Base-by-base conservation (phyloP, 2,888 invertebrate genomes). In the Ophion slaviceki region DNA sequence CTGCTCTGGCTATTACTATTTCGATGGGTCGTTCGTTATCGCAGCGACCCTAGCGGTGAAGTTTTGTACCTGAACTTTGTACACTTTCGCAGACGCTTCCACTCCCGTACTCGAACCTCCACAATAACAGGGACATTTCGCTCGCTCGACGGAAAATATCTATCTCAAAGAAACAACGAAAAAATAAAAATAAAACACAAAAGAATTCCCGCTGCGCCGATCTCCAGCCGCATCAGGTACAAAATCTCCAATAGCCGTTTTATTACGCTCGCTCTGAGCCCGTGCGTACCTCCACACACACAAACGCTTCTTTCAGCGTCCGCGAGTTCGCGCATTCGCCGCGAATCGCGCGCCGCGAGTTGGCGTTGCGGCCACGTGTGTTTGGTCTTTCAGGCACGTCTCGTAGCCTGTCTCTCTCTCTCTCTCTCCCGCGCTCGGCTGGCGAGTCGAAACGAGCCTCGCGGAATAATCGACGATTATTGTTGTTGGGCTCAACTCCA, bases 221-320 rank as follows among this genome's bases (percentile, higher is more conserved):
- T 53, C 5, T 53, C 53, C 32, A 66, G 57, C 57, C 53, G 24
- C 36, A 75, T 71, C 74, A 32, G 17, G 53, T 53, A 53, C 53
- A 53, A 53, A 53, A 53, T 53, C 17, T 53, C 53, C 53, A 53
- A 14, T 6, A 40, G 40, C 53, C 53, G 53, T 53, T 53, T 72
- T 84, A 78, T 80, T 84, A 85, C 24, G 64, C 24, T 64, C 24
- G 10, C 20, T 61, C 61, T 8, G 40, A 5, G 14, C 17, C 53
- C 17, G 14, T 14, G 14, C 53, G 53, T 53, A 53, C 14, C 14
- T 17, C 5, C 17, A 4, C 10, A 28, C 32, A 64, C 64, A 61
- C 28, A 64, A 32, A 2, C 28, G 28, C 20, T 47, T 47, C 93
- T 94, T n/a, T 93, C 95, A 88, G 95, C 94, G 86, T 95, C 95